Conservation (phyloP, 2,113 vertebrate species). For the Grallaria varia region DNA sequence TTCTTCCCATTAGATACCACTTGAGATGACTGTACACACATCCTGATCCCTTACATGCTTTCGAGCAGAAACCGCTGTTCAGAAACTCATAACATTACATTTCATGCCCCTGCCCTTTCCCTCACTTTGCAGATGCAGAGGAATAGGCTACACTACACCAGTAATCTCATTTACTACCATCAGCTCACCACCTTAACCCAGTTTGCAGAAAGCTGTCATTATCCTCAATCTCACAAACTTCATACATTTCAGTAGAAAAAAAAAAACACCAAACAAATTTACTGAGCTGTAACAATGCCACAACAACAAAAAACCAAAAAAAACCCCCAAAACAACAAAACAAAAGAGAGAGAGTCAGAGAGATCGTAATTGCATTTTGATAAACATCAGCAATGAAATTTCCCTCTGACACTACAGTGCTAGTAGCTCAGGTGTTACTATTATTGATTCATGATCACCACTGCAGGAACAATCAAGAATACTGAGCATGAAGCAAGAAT, state of each 20-base stretch:
- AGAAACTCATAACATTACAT: background rate
- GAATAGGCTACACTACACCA: background rate
- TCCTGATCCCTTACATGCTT: background rate
- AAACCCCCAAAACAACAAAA: background rate
- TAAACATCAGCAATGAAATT: background rate
- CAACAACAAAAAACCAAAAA: background rate
- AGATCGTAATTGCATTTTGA: background rate
- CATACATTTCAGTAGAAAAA: background rate
- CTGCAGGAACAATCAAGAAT: background rate
- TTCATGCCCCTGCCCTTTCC: background rate
- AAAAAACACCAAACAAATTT: background rate
- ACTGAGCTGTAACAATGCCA: background rate
- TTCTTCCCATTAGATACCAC: background rate
- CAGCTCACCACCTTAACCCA: background rate
- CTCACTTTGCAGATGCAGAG: constrained; percentile 10
- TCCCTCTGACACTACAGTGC: background rate
- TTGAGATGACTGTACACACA: background rate
- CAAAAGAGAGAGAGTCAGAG: background rate
- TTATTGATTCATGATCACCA: background rate
- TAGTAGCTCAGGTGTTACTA: background rate
- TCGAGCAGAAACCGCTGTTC: background rate
- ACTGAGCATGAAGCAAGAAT: background rate
- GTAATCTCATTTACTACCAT: constrained; percentile 13
- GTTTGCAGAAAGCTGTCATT: background rate
- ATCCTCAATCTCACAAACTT: background rate